Percentiles rank a stretch among this genome's conserved stretches.
phyloP scores from a whole-genome alignment of 37 sponge, comb jelly and placozoan species.

The Cliona cf. orientalis region DNA sequence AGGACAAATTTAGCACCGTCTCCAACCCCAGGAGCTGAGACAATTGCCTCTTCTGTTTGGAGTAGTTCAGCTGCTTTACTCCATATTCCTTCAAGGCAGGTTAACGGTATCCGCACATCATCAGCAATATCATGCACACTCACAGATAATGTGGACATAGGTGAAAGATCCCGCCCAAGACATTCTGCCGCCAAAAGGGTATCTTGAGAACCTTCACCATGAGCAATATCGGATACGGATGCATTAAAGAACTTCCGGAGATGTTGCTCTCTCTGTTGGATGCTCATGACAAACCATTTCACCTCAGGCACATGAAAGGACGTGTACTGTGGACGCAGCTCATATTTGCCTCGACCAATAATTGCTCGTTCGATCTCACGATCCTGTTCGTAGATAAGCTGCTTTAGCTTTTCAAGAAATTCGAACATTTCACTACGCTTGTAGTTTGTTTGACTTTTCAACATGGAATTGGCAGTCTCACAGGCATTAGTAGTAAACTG shows the following conservation, averaged over 20 bases:
- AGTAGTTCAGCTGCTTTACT: constrained; percentile 49
- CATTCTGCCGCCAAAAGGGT: not conserved
- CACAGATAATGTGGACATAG: not conserved
- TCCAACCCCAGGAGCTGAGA: constrained; percentile 34
- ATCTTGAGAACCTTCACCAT: not conserved
- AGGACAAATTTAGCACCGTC: constrained; percentile 32
- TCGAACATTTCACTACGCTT: constrained; percentile 28
- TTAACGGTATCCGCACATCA: constrained; percentile 8
- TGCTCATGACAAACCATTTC: constrained; percentile 43
- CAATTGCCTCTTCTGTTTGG: constrained; percentile 31
- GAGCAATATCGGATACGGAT: not conserved
- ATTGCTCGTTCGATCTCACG: constrained; percentile 46
- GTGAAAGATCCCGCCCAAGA: constrained; percentile 5
- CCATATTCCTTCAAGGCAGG: constrained; percentile 56
- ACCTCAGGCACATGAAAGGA: constrained; percentile 24
- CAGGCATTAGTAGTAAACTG: constrained; percentile 42
- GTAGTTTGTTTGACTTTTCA: constrained; percentile 47
- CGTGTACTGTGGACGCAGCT: constrained; percentile 18
- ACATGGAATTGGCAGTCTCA: constrained; percentile 36
- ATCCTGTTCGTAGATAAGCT: constrained; percentile 31
- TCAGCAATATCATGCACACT: not conserved
- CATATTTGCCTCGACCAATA: constrained; percentile 42
- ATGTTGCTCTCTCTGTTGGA: constrained; percentile 17
- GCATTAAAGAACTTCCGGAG: constrained; percentile 1
- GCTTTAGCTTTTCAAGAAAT: constrained; percentile 29